phyloP scores from a whole-genome alignment of 2,797 vertebrate genomes.

The Tokudaia muenninki region DNA sequence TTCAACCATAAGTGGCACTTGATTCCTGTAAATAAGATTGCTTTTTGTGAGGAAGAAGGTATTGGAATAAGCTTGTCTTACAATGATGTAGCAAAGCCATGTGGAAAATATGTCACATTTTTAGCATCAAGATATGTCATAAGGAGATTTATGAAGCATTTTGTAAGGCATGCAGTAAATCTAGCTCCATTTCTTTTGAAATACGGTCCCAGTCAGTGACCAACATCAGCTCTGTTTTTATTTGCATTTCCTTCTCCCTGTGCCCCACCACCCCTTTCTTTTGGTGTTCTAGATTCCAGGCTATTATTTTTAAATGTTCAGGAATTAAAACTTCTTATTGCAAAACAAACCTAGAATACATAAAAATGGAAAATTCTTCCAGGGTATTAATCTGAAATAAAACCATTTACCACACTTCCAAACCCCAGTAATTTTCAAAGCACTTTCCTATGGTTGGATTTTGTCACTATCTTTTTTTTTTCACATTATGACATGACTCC shows the following conservation, averaged over 20 bases:
- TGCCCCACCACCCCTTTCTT: not conserved
- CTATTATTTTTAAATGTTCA: slow-evolving; percentile 67
- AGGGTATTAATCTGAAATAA: slow-evolving; percentile 74
- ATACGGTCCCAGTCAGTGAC: slow-evolving; percentile 58
- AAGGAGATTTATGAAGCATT: slow-evolving; percentile 49
- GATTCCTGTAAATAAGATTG: slow-evolving; percentile 37
- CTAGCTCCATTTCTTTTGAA: slow-evolving; percentile 49
- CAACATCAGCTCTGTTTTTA: slow-evolving; percentile 45
- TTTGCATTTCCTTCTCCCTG: slow-evolving; percentile 54
- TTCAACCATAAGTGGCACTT: slow-evolving; percentile 37
- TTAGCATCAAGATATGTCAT: slow-evolving; percentile 47
- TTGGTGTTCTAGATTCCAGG: slow-evolving; percentile 50
- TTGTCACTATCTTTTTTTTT: slow-evolving; percentile 70
- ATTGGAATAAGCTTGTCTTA: slow-evolving; percentile 30
- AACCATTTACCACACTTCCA: slow-evolving; percentile 62
- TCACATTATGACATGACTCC: slow-evolving; percentile 60
- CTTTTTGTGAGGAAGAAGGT: not conserved
- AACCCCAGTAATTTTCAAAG: slow-evolving; percentile 72
- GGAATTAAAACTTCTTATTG: slow-evolving; percentile 69
- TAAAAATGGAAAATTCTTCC: slow-evolving; percentile 72
- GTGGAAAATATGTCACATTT: slow-evolving; percentile 18
- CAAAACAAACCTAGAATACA: slow-evolving; percentile 43
- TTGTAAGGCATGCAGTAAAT: slow-evolving; percentile 57
- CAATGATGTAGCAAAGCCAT: slow-evolving; percentile 20
- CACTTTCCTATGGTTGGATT: slow-evolving; percentile 77